These are phyloP conservation scores for Aphrocallistes beatrix DNA, from an alignment of 37 sponge, comb jelly and placozoan genomes.

Conservation along the genomic window DNA sequence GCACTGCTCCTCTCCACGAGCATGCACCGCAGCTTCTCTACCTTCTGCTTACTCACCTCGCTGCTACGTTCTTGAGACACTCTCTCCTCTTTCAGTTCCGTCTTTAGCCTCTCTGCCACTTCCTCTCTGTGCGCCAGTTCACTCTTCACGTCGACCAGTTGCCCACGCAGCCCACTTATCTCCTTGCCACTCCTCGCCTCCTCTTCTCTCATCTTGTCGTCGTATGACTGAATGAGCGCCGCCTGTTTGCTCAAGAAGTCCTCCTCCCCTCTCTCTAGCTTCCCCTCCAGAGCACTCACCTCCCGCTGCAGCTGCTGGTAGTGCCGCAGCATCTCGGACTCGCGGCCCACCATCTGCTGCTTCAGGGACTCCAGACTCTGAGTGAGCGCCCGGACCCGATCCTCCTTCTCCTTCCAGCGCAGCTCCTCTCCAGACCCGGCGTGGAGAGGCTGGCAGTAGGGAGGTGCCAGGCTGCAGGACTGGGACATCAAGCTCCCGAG, in stretches of 20 bases:
- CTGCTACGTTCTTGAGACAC: background rate
- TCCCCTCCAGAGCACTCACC: background rate
- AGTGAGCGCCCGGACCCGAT: background rate
- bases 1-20: slow-evolving; percentile 12
- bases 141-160: background rate
- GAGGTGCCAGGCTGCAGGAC: background rate
- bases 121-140: background rate
- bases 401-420: background rate
- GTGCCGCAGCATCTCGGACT: background rate
- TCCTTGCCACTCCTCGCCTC: background rate
- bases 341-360: background rate
- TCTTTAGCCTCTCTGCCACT: background rate
- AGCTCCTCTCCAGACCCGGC: background rate
- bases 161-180: background rate
- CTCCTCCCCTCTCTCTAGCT: background rate
- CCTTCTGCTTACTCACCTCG: background rate
- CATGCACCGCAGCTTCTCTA: background rate
- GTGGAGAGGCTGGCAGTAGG: background rate
- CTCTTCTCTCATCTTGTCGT: background rate
- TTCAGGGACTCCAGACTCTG: background rate
- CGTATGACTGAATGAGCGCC: background rate
- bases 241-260: background rate
- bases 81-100: background rate
- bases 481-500: background rate
- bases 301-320: background rate